Conservation (phyloP, 2,797 vertebrate genomes). For the Pseudochirops corinnae region DNA sequence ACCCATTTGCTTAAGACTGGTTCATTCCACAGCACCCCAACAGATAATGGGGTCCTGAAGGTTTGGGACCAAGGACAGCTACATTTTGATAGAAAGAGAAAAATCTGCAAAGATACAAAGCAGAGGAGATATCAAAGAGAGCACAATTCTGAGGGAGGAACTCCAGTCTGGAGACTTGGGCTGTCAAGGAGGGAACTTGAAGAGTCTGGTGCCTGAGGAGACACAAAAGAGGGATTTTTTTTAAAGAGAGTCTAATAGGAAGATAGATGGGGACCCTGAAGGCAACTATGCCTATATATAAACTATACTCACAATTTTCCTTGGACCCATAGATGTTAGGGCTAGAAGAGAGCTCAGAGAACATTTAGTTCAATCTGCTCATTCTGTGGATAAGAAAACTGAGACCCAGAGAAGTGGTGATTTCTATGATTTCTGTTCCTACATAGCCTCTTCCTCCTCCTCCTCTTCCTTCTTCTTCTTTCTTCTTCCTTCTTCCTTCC, state of each 20-base stretch:
- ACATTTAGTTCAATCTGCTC: neutral
- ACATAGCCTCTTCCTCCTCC: neutral
- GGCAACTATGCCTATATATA: neutral
- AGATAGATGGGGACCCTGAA: neutral
- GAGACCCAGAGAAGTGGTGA: neutral
- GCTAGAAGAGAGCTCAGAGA: neutral
- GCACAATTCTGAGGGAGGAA: neutral
- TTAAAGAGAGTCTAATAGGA: neutral
- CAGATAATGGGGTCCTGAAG: neutral
- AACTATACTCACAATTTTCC: neutral
- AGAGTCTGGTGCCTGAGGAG: neutral
- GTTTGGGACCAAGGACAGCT: neutral
- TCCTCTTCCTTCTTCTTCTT: rapidly evolving
- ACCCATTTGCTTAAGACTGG: neutral
- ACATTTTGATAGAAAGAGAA: neutral
- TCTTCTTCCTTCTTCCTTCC: rapidly evolving
- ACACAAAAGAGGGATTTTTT: neutral
- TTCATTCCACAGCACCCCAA: neutral
- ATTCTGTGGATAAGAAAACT: neutral
- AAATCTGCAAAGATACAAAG: neutral
- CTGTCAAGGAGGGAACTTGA: neutral
- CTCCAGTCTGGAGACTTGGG: neutral
- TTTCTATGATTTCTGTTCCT: neutral
- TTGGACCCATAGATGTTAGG: neutral
- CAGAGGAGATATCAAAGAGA: no score